Conservation (phyloP, 2,888 invertebrate genomes). For the Taenaris catops region DNA sequence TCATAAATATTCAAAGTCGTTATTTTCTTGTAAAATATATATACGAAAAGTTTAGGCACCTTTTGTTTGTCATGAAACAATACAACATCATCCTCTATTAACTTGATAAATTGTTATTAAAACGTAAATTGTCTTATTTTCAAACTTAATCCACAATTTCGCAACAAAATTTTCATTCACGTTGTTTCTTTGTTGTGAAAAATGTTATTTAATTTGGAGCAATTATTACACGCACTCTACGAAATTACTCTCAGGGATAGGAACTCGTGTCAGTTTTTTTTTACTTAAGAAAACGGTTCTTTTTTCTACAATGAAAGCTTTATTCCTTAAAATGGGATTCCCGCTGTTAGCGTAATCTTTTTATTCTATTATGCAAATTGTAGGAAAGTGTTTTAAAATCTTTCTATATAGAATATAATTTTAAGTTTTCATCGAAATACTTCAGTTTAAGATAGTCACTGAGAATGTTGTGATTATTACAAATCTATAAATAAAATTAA, state of each 20-base stretch:
- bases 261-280: slow-evolving; percentile 62
- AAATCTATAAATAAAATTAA: too few species aligned
- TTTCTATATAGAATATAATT: background rate
- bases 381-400: slow-evolving; percentile 11
- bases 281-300: slow-evolving; percentile 46
- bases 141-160: slow-evolving; percentile 51
- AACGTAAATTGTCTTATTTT: slow-evolving; percentile 54
- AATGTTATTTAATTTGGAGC: slow-evolving; percentile 75
- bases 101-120: slow-evolving; percentile 52
- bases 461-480: too few species aligned
- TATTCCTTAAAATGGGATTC: slow-evolving; percentile 58
- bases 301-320: slow-evolving; percentile 60
- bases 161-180: slow-evolving; percentile 56
- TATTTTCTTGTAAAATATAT: background rate
- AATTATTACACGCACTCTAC: slow-evolving; percentile 76
- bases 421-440: slow-evolving; percentile 3
- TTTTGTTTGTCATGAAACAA: slow-evolving; percentile 11
- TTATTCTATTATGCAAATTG: slow-evolving; percentile 39
- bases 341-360: slow-evolving; percentile 58
- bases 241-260: slow-evolving; percentile 76
- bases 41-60: slow-evolving; percentile 1
- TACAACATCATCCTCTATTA: slow-evolving; percentile 50
- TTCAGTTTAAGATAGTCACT: too few species aligned
- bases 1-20: too few species aligned
- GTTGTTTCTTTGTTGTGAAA: slow-evolving; percentile 70